phyloP scores from a whole-genome alignment of 2,888 invertebrate genomes.

The Dolichomitus sp. region DNA sequence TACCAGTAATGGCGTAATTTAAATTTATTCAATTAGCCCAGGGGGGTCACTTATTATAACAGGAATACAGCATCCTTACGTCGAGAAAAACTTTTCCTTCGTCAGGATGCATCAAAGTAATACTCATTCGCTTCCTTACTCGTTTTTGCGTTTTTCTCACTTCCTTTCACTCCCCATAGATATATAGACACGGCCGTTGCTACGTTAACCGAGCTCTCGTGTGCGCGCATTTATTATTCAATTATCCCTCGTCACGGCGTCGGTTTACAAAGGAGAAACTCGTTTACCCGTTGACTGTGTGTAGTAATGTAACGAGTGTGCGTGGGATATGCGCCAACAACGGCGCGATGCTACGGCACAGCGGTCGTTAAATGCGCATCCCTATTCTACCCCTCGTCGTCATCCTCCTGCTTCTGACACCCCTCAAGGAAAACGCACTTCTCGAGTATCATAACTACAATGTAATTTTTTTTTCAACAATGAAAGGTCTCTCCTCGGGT shows the following conservation, averaged over 20 bases:
- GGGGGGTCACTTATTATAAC: neutral
- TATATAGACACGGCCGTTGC: slow-evolving; percentile 9
- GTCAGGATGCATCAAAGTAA: slow-evolving; percentile 56
- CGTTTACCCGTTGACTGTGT: slow-evolving; percentile 47
- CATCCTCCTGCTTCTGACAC: neutral
- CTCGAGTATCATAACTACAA: neutral
- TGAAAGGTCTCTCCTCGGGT: too few species aligned
- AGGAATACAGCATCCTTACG: slow-evolving; percentile 3
- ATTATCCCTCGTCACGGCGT: slow-evolving; percentile 69
- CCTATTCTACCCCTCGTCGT: slow-evolving; percentile 11
- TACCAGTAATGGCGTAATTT: neutral
- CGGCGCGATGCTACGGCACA: slow-evolving; percentile 17
- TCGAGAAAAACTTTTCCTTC: slow-evolving; percentile 23
- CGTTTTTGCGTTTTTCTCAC: slow-evolving; percentile 37
- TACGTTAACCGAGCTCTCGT: slow-evolving; percentile 36
- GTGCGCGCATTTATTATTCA: slow-evolving; percentile 70
- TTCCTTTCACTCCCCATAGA: slow-evolving; percentile 12
- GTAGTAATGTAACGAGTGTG: slow-evolving; percentile 17
- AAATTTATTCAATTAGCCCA: neutral
- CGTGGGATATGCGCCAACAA: slow-evolving; percentile 29
- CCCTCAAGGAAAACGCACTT: slow-evolving; percentile 16
- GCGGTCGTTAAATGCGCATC: slow-evolving; percentile 49
- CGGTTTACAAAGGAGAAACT: slow-evolving; percentile 68
- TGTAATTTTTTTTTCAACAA: slow-evolving; percentile 10
- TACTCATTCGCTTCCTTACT: slow-evolving; percentile 23